A percentile compares a stretch with the other conserved stretches of the same genome.
Conservation (phyloP, 2,888 invertebrate genomes). For the Phyllotreta cruciferae region DNA sequence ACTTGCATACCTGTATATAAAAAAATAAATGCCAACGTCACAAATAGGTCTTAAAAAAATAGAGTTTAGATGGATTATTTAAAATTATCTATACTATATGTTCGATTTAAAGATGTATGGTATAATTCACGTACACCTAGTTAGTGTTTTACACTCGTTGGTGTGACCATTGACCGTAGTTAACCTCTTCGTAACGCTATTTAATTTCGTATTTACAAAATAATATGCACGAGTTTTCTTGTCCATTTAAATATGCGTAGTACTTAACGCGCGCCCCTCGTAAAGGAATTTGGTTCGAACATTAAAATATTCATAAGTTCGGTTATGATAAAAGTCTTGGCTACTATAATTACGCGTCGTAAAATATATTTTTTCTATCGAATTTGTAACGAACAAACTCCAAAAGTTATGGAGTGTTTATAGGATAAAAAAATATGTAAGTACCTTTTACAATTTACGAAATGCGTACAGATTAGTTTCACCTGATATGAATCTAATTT, state of each 20-base stretch:
- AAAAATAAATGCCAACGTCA: too few species aligned
- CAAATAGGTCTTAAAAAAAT: too few species aligned
- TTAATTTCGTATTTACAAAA: conserved; percentile 44
- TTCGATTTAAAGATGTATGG: conserved; percentile 30
- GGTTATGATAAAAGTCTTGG: too few species aligned
- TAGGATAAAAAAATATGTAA: too few species aligned
- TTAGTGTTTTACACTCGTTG: conserved; percentile 43
- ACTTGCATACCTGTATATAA: neutral
- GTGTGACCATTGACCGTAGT: conserved; percentile 49
- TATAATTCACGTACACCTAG: conserved; percentile 36
- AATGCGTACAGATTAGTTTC: conserved; percentile 9
- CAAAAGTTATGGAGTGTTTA: too few species aligned
- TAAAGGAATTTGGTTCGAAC: too few species aligned
- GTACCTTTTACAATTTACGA: too few species aligned
- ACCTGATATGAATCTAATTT: conserved; percentile 7
- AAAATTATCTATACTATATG: conserved; percentile 15
- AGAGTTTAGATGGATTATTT: conserved; percentile 6
- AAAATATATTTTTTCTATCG: too few species aligned
- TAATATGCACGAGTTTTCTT: conserved; percentile 35
- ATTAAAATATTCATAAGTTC: too few species aligned
- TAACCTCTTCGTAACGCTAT: conserved; percentile 46
- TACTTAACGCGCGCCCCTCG: too few species aligned
- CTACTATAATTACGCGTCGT: too few species aligned
- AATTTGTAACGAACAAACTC: too few species aligned
- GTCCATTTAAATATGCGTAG: neutral